phyloP scores from a whole-genome alignment of 2,888 invertebrate species.

The Acanthosoma haemorrhoidale region DNA sequence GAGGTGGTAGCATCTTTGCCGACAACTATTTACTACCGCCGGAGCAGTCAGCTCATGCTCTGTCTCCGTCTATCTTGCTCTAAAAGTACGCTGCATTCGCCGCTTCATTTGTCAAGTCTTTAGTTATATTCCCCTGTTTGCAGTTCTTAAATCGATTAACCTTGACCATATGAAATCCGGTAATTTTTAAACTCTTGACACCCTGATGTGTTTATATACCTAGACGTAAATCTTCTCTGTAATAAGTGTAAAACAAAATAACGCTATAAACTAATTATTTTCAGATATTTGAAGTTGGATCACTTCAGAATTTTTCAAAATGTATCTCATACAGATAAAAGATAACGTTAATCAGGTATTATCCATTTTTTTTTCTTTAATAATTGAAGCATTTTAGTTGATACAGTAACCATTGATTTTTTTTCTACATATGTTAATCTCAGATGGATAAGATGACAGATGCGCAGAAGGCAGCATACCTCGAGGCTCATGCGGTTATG shows the following conservation, averaged over 20 bases:
- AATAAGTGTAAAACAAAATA: too few relatives aligned
- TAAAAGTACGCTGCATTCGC: too few relatives aligned
- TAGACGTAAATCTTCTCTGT: too few relatives aligned
- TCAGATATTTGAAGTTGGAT: background rate
- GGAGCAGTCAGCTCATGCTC: too few relatives aligned
- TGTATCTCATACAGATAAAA: slow-evolving; percentile 2
- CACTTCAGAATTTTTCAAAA: background rate
- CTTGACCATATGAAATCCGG: too few relatives aligned
- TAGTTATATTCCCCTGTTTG: too few relatives aligned
- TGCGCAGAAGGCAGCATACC: slow-evolving; percentile 66
- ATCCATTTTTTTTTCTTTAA: background rate
- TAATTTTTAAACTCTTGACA: too few relatives aligned
- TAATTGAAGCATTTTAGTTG: background rate
- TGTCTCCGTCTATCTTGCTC: too few relatives aligned
- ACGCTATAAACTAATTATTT: background rate
- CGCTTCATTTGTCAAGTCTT: too few relatives aligned
- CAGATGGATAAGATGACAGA: slow-evolving; percentile 68
- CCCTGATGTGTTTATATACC: too few relatives aligned
- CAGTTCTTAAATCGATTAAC: too few relatives aligned
- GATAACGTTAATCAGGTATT: slow-evolving; percentile 5
- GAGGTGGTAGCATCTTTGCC: background rate
- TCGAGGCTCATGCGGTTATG: slow-evolving; percentile 62
- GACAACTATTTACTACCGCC: background rate
- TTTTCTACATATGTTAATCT: background rate
- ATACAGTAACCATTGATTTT: background rate